Conservation (phyloP, 2,113 vertebrate species). For the Platichthys stellatus region DNA sequence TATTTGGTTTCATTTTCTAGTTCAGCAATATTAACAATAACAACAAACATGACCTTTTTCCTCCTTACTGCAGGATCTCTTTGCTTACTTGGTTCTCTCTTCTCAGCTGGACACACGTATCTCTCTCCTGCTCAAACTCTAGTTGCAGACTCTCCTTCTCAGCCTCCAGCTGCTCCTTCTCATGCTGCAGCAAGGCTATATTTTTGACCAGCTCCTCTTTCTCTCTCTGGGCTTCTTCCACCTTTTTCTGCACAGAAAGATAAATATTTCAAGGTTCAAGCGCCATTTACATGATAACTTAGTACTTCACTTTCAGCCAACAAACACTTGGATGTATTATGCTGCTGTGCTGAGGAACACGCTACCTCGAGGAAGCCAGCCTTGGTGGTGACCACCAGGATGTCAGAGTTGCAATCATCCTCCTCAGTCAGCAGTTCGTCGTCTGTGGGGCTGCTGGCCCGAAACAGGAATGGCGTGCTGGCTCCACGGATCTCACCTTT, state of each 20-base stretch:
- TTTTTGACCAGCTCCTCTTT: constrained; percentile 91
- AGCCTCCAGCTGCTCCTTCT: constrained; percentile 87
- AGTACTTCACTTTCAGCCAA: not conserved
- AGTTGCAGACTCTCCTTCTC: constrained; percentile 87
- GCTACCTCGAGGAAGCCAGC: constrained; percentile 93
- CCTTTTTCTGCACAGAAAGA: constrained; percentile 87
- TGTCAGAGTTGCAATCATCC: constrained; percentile 97
- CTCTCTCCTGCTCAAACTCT: constrained; percentile 84
- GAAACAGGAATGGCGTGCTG: constrained; percentile 98
- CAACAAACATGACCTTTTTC: not conserved
- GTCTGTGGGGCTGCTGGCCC: constrained; percentile 88
- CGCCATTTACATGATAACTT: not conserved
- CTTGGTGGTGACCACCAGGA: constrained; percentile 98
- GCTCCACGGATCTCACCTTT: constrained; percentile 99
- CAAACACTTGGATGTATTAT: not conserved
- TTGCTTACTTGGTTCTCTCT: constrained; percentile 88
- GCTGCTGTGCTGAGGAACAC: not conserved
- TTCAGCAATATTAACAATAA: constrained; percentile 4
- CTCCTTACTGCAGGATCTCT: not conserved
- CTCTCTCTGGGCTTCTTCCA: constrained; percentile 93
- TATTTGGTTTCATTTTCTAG: constrained; percentile 9
- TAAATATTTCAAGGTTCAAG: not conserved
- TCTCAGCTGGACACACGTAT: constrained; percentile 85
- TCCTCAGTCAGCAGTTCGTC: constrained; percentile 97
- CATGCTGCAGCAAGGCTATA: constrained; percentile 87